These are phyloP conservation scores for Falco naumanni DNA, from an alignment of 2,797 vertebrate species.

Conservation along the genomic window DNA sequence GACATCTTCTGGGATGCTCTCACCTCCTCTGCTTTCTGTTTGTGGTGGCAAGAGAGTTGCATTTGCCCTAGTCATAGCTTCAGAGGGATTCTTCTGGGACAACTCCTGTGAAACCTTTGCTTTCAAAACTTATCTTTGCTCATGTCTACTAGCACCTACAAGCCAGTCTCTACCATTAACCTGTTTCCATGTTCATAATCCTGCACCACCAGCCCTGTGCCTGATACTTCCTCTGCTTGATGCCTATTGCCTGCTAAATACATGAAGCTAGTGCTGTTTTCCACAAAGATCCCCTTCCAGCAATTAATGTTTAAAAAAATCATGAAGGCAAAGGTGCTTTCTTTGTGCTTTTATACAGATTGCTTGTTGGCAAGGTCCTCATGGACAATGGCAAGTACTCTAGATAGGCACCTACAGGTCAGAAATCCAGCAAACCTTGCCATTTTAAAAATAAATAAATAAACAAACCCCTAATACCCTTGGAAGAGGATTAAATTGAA, in stretches of 20 bases:
- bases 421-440: background rate
- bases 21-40: background rate
- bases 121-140: background rate
- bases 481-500: background rate
- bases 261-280: background rate
- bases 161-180: background rate
- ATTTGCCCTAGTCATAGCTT: background rate
- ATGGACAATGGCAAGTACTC: background rate
- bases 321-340: background rate
- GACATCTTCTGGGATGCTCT: background rate
- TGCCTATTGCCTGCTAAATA: background rate
- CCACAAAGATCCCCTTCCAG: background rate
- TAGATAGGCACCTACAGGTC: background rate
- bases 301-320: background rate
- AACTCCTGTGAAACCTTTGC: background rate
- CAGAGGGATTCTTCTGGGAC: background rate
- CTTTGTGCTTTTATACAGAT: background rate
- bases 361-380: background rate
- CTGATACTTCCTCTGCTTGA: background rate
- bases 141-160: background rate
- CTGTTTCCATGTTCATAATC: background rate
- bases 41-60: background rate
- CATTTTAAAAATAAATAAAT: background rate
- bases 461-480: background rate
- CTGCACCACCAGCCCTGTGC: background rate